Percentiles rank a stretch among this genome's conserved stretches.
Conservation (phyloP, 2,888 invertebrate species). For the Eupsilia transversa region DNA sequence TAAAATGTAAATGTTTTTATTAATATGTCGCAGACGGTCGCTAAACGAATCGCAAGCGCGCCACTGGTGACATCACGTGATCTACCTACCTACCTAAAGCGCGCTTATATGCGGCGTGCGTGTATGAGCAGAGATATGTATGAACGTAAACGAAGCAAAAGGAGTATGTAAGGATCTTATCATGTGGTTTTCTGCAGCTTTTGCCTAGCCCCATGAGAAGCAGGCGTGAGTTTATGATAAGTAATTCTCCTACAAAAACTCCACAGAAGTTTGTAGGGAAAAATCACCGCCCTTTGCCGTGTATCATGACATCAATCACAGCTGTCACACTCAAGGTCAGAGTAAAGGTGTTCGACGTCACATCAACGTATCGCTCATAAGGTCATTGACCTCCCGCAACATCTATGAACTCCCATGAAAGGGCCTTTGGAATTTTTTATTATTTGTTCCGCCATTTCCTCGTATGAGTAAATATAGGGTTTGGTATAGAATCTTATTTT, state of each 20-base stretch:
- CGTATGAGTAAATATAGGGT: neutral
- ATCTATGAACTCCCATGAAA: conserved; percentile 30
- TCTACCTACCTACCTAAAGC: too few species aligned
- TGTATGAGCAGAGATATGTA: too few species aligned
- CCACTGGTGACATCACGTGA: too few species aligned
- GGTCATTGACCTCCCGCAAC: conserved; percentile 21
- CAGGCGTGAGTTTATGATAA: too few species aligned
- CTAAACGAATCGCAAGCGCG: too few species aligned
- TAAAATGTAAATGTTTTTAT: too few species aligned
- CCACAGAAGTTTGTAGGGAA: neutral
- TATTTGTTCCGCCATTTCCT: conserved; percentile 10
- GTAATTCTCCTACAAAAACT: conserved; percentile 1
- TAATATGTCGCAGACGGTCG: too few species aligned
- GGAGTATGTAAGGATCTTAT: too few species aligned
- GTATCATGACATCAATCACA: conserved; percentile 50
- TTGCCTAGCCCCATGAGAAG: too few species aligned
- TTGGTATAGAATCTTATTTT: neutral
- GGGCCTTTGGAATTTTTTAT: conserved; percentile 15
- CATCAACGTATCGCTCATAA: neutral
- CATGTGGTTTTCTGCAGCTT: too few species aligned
- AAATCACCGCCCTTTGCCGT: conserved; percentile 27
- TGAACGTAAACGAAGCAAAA: too few species aligned
- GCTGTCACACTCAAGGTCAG: conserved; percentile 51
- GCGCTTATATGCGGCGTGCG: too few species aligned
- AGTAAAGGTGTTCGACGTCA: conserved; percentile 51